Base-by-base conservation (phyloP, 1,140 invertebrate species). In the Asobara japonica region DNA sequence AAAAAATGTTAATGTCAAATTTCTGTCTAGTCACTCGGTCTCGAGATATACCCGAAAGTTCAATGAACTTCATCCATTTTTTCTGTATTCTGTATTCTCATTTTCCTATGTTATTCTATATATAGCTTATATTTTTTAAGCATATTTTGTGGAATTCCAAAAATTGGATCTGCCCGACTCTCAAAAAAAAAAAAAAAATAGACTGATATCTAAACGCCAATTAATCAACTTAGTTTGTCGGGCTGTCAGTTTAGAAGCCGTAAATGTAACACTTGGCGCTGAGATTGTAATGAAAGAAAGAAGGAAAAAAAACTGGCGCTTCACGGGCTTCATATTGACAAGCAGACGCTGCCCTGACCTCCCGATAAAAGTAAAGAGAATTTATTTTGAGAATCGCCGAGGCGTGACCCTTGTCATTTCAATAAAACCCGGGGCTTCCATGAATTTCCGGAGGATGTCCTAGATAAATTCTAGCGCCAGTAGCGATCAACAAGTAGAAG, bases 201-300 rank as follows among this genome's bases (percentile, higher is more conserved):
- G 11, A 36, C 31, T 36, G 5, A 11, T 56, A 11, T n/a, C 2
- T 2, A 7, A 45, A 16, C 41, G 41, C n/a, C 13, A 11, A 45
- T 56, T 25, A 56, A 25, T 56, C 22, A 56, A 56, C 4, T 56
- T 56, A 56, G 20, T 3, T 10, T 13, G 22, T 27, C 8, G 22
- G 3, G 67, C 33, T 69, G 48, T 69, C 67, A 69, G 31, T 29
- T 31, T 29, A 25, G 51, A 61, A 69, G 13, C 30, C 25, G 11
- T 27, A 25, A 38, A 68, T 56, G 41, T 45, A 56, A 56, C 22
- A 22, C 18, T 56, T 27, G 51, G 20, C 51, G 51, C 18, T 56
- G 51, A 56, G 51, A 56, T 56, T 56, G 18, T 56, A 56, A 56
- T 56, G 51, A 56, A 20, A 51, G 13, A 56, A 56, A 45, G 13